Conservation (phyloP, 2,888 invertebrate genomes). For the Eretmocerus hayati region DNA sequence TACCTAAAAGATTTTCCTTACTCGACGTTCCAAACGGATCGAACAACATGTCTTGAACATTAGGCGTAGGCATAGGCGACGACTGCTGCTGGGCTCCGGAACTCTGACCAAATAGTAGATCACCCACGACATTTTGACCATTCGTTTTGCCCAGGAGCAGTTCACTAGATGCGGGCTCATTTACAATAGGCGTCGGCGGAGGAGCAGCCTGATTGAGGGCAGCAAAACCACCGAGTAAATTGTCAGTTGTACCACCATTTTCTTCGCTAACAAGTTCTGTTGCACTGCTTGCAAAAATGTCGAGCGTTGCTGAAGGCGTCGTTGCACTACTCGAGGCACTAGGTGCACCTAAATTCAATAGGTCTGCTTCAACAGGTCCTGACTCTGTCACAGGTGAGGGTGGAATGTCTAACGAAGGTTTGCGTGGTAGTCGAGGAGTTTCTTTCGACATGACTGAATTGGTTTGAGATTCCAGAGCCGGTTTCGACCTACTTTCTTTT, state of each 20-base stretch:
- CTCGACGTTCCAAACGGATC: slow-evolving; percentile 34
- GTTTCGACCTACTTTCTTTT: too few species aligned
- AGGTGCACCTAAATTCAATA: slow-evolving; percentile 40
- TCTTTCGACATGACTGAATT: too few species aligned
- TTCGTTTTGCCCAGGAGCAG: slow-evolving; percentile 33
- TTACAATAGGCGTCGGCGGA: slow-evolving; percentile 18
- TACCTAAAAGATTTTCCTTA: slow-evolving; percentile 26
- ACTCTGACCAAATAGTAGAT: slow-evolving; percentile 32
- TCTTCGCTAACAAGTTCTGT: slow-evolving; percentile 18
- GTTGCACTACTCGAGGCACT: slow-evolving; percentile 13
- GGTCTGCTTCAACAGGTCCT: slow-evolving; percentile 39
- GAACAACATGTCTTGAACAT: slow-evolving; percentile 32
- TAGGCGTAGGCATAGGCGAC: slow-evolving; percentile 12
- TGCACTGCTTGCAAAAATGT: slow-evolving; percentile 38
- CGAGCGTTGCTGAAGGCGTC: slow-evolving; percentile 27
- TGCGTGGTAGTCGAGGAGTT: background rate
- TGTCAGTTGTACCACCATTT: slow-evolving; percentile 14
- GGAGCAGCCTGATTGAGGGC: slow-evolving; percentile 20
- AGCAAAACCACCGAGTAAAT: slow-evolving; percentile 38
- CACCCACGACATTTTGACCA: slow-evolving; percentile 26
- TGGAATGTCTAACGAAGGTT: slow-evolving; percentile 2
- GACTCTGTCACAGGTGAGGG: background rate
- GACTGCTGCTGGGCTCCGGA: slow-evolving; percentile 8
- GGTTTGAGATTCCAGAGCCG: too few species aligned
- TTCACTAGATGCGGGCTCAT: slow-evolving; percentile 28